A percentile compares a stretch with the other conserved stretches of the same genome.
Evolutionary conservation across 2,888 invertebrate species (phyloP).

Genomic region (Agrochola lota): DNA sequence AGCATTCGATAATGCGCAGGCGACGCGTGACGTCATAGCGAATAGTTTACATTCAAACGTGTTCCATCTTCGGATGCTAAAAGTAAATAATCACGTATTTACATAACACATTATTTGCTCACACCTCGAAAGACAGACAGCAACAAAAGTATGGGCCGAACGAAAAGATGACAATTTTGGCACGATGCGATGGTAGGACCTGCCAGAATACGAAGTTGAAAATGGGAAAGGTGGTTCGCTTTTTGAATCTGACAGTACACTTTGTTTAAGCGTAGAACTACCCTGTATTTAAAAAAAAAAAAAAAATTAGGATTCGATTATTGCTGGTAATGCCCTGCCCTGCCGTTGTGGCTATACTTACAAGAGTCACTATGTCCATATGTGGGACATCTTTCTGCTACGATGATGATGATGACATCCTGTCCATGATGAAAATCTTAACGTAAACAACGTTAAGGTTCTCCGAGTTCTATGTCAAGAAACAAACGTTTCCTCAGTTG

Average conservation of each 20-base stretch:
- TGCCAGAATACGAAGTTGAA: neutral
- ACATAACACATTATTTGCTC: constrained; percentile 55
- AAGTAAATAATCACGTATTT: constrained; percentile 54
- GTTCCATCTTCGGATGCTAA: constrained; percentile 40
- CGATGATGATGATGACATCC: neutral
- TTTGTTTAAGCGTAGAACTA: neutral
- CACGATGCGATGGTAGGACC: neutral
- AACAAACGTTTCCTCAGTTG: neutral
- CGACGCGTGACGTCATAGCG: constrained; percentile 47
- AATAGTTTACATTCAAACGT: constrained; percentile 29
- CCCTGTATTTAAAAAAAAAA: too few relatives aligned
- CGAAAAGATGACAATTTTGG: neutral
- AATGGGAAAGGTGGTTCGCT: neutral
- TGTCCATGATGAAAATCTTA: neutral
- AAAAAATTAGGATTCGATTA: neutral
- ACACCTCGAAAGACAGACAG: constrained; percentile 33
- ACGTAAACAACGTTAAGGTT: neutral
- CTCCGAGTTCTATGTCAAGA: neutral
- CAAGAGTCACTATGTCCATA: neutral
- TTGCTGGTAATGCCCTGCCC: neutral
- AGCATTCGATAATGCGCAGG: constrained; percentile 16
- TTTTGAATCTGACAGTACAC: neutral
- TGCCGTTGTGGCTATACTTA: neutral
- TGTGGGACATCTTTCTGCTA: neutral
- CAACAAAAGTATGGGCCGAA: constrained; percentile 6